Evolutionary conservation across 1,140 invertebrate genomes (phyloP), one percentile per base, ranked within the genome.

Genomic region (Scaptomyza pallida): DNA sequence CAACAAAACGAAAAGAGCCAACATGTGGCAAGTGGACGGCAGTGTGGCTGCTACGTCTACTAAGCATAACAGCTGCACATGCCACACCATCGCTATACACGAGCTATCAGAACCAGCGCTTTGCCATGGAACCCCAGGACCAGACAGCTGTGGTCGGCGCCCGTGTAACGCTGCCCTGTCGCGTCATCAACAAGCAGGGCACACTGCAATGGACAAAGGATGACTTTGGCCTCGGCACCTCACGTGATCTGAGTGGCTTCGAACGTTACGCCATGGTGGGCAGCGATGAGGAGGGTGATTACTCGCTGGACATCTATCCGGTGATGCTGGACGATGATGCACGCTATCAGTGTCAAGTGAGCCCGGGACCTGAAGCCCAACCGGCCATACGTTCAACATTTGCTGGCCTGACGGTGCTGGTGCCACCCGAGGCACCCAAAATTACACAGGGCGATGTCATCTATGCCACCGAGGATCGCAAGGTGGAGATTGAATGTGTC

Each of bases 71-170:
- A 44, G 23, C 17, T 17, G 63, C 30, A 3, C 2, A 40, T 10
- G 37, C 57, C 13, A 57, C 65, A 2, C 71, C 68, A 2, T 78
- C 89, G 9, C 72, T 72, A 1, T 89, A 89, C 26, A 78, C 77
- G 1, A 90, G 69, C 75, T 90, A 86, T 54, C 89, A 90, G 59
- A 93, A 94, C 61, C 95, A 95, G 78, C 93, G 94, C 79, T 97
- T 97, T 89, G 96, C 95, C 33, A 96, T 96, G 94, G 95, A 97
- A 89, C 96, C 96, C 1, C 95, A 96, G 89, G 96, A 97, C 91
- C 94, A 95, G 89, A 95, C 94, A 19, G 95, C 95, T 15, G 94
- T 95, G 57, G 93, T 95, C 30, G 94, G 94, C 13, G 94, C 94
- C 50, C 92, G 93, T 10, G 94, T 95, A 1, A 95, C 95, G 21